Evolutionary conservation across 2,888 invertebrate species (phyloP), one percentile per base, ranked within the genome.

Genomic region (Asteroscopus sphinx): DNA sequence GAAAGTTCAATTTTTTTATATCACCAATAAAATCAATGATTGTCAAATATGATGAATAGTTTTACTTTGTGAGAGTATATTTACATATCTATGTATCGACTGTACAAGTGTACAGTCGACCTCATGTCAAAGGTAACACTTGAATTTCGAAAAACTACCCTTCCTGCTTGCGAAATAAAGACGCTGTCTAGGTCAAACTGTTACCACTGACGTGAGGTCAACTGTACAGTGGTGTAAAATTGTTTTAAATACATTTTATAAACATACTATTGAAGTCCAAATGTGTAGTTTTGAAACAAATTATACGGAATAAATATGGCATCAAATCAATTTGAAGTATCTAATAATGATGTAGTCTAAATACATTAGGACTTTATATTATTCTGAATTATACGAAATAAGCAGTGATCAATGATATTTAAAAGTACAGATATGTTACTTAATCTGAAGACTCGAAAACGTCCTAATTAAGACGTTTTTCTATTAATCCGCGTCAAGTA

Each of bases 51-150:
- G 47, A 40, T 39, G 16, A 42, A 39, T 68, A 52, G 37, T 36
- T 44, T 73, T 75, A 64, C 41, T 53, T 72, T 59, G 57, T 46
- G 36, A 53, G 60, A 61, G 69, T 66, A 66, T 76, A 69, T 73
- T 76, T 58, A 74, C 73, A 76, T 76, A 76, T 74, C 76, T 63
- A 55, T 63, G 44, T 75, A 62, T 76, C 46, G 56, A 64, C 52
- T 59, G 56, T 62, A 63, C 36, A 21, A n/a, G n/a, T n/a, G n/a
- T n/a, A n/a, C n/a, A n/a, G n/a, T n/a, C n/a, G n/a, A n/a, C n/a
- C n/a, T n/a, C n/a, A n/a, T n/a, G n/a, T n/a, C n/a, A n/a, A n/a
- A n/a, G n/a, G n/a, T n/a, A n/a, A n/a, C n/a, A n/a, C n/a, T n/a
- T n/a, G n/a, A n/a, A n/a, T n/a, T n/a, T n/a, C n/a, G n/a, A n/a